Conservation (phyloP, 2,888 invertebrate genomes). For the Mayetiola destructor region DNA sequence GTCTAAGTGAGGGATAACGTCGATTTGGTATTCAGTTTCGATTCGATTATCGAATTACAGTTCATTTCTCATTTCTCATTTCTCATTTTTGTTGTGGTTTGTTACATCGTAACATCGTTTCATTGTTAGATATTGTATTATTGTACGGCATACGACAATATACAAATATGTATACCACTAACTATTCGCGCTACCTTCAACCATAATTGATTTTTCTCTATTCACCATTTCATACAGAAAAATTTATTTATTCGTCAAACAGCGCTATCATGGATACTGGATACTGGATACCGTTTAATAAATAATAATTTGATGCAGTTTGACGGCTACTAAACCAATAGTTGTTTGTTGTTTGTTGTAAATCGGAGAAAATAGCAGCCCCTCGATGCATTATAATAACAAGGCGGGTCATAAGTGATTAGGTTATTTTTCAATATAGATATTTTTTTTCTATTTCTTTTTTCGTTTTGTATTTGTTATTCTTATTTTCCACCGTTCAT, state of each 20-base stretch:
- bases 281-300: too few relatives aligned
- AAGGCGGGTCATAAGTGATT: neutral
- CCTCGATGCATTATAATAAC: neutral
- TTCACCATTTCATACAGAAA: neutral
- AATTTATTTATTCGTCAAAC: neutral
- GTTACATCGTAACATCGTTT: too few relatives aligned
- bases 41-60: slow-evolving; percentile 19
- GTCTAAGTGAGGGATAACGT: neutral
- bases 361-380: neutral
- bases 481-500: too few relatives aligned
- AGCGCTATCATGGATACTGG: too few relatives aligned
- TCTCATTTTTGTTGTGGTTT: neutral
- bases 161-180: too few relatives aligned
- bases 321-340: too few relatives aligned
- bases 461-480: too few relatives aligned
- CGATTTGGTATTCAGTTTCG: slow-evolving; percentile 17
- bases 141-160: too few relatives aligned
- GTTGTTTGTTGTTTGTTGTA: too few relatives aligned
- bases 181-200: neutral
- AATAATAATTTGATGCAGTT: neutral
- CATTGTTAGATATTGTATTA: too few relatives aligned
- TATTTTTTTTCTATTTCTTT: neutral
- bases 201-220: neutral
- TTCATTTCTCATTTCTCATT: neutral
- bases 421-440: neutral